Evolutionary conservation across 2,888 invertebrate genomes (phyloP).

Genomic region (Lordiphosa fenestrarum): DNA sequence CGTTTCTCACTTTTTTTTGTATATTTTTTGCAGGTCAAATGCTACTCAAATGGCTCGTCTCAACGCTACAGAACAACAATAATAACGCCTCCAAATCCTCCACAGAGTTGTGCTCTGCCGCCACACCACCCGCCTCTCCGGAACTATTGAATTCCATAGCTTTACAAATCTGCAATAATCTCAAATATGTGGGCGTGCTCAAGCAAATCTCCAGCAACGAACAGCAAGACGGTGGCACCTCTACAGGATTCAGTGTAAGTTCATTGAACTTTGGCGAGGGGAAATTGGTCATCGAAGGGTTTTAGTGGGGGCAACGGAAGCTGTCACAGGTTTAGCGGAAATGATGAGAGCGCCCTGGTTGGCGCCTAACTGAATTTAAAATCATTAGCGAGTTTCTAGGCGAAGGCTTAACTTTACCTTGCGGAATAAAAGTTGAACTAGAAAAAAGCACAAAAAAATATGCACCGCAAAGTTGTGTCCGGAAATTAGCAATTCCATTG

Average conservation of each 20-base stretch:
- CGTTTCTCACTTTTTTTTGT: neutral
- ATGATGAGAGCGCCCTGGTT: conserved; percentile 39
- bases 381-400: conserved; percentile 33
- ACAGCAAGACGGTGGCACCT: conserved; percentile 81
- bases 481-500: conserved; percentile 75
- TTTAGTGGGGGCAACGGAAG: conserved; percentile 43
- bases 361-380: conserved; percentile 28
- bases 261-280: conserved; percentile 46
- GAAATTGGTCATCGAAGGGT: conserved; percentile 51
- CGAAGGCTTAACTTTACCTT: conserved; percentile 10
- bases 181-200: conserved; percentile 92
- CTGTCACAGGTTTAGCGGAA: conserved; percentile 61
- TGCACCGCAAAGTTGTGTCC: conserved; percentile 64
- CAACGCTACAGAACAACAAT: conserved; percentile 83
- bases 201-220: conserved; percentile 84
- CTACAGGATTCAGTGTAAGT: conserved; percentile 61
- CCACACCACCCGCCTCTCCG: conserved; percentile 81
- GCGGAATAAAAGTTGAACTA: conserved; percentile 26
- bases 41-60: conserved; percentile 93
- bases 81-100: conserved; percentile 13
- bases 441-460: conserved; percentile 18
- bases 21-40: conserved; percentile 87
- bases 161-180: conserved; percentile 92
- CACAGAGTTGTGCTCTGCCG: conserved; percentile 10
- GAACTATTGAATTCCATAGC: conserved; percentile 87